Conservation (phyloP, 2,888 invertebrate species). For the Pseudococcus longispinus region DNA sequence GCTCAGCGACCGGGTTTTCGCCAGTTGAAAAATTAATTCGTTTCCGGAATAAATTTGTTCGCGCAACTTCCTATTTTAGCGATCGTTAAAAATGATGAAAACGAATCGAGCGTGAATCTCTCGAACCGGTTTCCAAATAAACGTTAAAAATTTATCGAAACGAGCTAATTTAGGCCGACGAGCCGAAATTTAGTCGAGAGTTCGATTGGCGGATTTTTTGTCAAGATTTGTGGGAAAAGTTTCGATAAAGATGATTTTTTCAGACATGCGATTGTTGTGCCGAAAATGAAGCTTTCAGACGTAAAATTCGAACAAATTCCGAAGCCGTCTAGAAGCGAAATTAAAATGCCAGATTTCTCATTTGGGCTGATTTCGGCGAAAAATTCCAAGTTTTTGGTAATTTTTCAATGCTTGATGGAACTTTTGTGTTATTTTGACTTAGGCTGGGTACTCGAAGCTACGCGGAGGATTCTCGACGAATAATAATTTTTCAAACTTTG, state of each 20-base stretch:
- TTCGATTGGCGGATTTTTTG: background rate
- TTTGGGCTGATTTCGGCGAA: background rate
- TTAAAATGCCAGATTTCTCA: background rate
- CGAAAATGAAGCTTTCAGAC: no score
- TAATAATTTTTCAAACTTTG: background rate
- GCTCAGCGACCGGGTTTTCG: background rate
- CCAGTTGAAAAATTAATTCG: background rate
- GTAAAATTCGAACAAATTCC: background rate
- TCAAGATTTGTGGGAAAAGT: background rate
- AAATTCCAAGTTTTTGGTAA: background rate
- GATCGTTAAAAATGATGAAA: constrained; percentile 9
- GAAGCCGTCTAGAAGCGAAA: background rate
- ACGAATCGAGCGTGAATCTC: background rate
- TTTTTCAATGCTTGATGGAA: background rate
- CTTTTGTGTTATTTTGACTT: background rate
- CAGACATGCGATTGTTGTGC: no score
- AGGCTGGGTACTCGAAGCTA: background rate
- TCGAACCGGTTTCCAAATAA: constrained; percentile 2
- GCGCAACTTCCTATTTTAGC: background rate
- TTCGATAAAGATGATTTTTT: no score
- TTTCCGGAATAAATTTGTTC: constrained; percentile 23
- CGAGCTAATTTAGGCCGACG: no score
- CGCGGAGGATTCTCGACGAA: background rate
- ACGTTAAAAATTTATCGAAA: background rate
- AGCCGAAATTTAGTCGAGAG: background rate